Evolutionary conservation across 2,797 vertebrate species (phyloP), one percentile per base, ranked within the genome.

Genomic region (Typhlichthys eigenmanni): DNA sequence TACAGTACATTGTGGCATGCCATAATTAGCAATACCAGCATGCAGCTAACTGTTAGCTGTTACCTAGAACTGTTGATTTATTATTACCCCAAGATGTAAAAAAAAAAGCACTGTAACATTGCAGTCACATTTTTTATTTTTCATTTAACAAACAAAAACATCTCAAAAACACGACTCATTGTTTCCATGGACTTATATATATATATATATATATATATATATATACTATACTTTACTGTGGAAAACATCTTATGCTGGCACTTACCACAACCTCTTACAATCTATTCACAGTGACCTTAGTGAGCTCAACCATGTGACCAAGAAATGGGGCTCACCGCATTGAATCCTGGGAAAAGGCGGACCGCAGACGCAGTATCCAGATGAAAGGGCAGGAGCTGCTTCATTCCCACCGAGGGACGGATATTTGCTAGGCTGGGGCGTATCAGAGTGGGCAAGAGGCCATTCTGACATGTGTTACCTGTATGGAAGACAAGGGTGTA

Each of bases 391-490:
- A 98, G 92, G 69, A 98, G 96, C 9, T 94, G 95, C 91, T 99
- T 99, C 82, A 98, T 89, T 80, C 93, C 94, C 92, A 97, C 85
- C 1, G 96, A 92, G 0, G 92, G 92, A 55, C 95, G 95, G 83
- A 97, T 19, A 56, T 93, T 82, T 2, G 96, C 93, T 34, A 96
- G 88, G 75, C 95, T 82, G 79, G 96, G 94, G 61, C 95, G 95
- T 77, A 98, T 75, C 83, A 98, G 90, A 78, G 96, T 88, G 64
- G 95, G 95, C 90, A 98, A 86, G 83, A 97, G 94, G 85, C 95
- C 93, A 84, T 93, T 97, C 86, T 97, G 96, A 93, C 96, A 98
- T 68, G 94, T 92, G 85, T 95, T 96, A 92, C 97, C 97, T 99
- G 74, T 2, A 60, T 6, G 80, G 74, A 88, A 79, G 72, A 74